A percentile compares a stretch with the other conserved stretches of the same genome.
These are phyloP conservation scores for Xenopus petersii DNA, from an alignment of 2,797 vertebrate genomes.

Conservation along the genomic window DNA sequence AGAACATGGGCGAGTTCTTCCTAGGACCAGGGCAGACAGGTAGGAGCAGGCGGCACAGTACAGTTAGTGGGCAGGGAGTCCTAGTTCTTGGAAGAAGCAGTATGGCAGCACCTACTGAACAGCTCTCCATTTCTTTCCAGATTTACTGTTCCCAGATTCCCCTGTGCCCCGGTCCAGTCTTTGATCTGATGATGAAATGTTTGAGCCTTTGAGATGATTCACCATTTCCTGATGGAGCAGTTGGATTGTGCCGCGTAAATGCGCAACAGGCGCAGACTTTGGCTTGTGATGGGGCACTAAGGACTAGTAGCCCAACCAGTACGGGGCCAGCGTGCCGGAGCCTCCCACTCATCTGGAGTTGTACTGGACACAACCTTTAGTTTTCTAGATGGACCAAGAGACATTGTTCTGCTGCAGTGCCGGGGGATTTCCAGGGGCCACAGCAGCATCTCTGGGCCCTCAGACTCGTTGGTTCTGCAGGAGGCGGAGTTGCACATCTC, in stretches of 20 bases:
- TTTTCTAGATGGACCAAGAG: slow-evolving; percentile 47
- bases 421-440: neutral
- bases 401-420: slow-evolving; percentile 29
- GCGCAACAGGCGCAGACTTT: neutral
- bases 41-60: slow-evolving; percentile 18
- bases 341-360: slow-evolving; percentile 38
- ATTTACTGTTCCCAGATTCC: slow-evolving; percentile 76
- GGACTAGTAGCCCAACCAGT: neutral
- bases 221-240: slow-evolving; percentile 79
- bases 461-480: neutral
- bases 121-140: slow-evolving; percentile 52
- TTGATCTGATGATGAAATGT: slow-evolving; percentile 81
- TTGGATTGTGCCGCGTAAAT: slow-evolving; percentile 60
- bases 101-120: too few species aligned
- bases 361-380: slow-evolving; percentile 33
- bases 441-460: slow-evolving; percentile 11
- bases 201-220: slow-evolving; percentile 78
- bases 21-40: slow-evolving; percentile 66
- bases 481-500: too few species aligned
- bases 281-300: neutral
- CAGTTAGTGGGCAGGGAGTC: too few species aligned
- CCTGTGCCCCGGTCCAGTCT: slow-evolving; percentile 75
- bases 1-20: slow-evolving; percentile 70
- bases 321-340: neutral
- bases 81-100: too few species aligned